These are phyloP conservation scores for Amiota communis DNA, from an alignment of 2,888 invertebrate species.

Conservation along the genomic window DNA sequence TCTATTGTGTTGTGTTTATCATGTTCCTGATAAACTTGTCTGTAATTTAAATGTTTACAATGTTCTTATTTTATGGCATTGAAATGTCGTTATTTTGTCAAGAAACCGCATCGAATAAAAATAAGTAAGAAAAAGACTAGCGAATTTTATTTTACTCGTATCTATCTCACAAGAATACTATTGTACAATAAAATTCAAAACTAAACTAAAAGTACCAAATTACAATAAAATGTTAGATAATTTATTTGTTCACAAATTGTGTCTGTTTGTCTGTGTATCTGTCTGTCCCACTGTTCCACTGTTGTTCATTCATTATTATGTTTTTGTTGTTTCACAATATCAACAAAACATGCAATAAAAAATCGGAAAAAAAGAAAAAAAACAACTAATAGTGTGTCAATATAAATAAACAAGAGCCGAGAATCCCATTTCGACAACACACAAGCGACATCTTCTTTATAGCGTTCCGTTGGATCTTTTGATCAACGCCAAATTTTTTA, in stretches of 20 bases:
- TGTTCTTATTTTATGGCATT: not conserved
- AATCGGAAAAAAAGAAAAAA: no score
- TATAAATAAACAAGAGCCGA: not conserved
- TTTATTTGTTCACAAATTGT: not conserved
- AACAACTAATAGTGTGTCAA: not conserved
- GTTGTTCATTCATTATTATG: no score
- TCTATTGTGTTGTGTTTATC: not conserved
- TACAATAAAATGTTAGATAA: conserved; percentile 6
- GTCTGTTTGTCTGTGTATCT: not conserved
- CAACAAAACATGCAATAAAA: not conserved
- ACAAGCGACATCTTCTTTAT: not conserved
- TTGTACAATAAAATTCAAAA: not conserved
- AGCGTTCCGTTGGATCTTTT: not conserved
- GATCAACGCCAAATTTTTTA: not conserved
- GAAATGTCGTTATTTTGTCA: not conserved
- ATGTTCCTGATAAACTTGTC: no score
- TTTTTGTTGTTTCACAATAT: not conserved
- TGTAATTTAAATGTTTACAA: conserved; percentile 15
- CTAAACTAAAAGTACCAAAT: not conserved
- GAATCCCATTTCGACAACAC: no score
- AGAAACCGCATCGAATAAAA: not conserved
- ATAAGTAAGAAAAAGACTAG: no score
- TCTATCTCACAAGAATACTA: not conserved
- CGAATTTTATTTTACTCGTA: not conserved
- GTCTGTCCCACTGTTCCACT: no score